phyloP scores from a whole-genome alignment of 2,797 vertebrate species.

The Semotilus atromaculatus region DNA sequence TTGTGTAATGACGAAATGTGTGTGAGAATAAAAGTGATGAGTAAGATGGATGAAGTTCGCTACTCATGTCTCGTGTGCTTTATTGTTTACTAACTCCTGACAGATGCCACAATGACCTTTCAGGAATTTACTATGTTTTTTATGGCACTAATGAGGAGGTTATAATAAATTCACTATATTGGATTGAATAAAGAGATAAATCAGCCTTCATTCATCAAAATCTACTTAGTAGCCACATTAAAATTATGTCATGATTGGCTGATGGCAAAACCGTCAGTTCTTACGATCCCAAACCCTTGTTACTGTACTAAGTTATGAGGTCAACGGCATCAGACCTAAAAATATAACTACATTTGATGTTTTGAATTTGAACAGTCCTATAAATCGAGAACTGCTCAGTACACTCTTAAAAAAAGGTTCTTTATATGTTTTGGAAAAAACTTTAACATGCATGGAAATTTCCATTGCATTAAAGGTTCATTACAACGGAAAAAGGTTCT shows the following conservation, averaged over 20 bases:
- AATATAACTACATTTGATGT: not conserved
- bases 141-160: not conserved
- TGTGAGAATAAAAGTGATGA: not conserved
- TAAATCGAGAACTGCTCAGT: not conserved
- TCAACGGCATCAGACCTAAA: not conserved
- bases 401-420: not conserved
- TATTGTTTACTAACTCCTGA: not conserved
- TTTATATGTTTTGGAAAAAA: not conserved
- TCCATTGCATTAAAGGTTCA: not conserved
- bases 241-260: not conserved
- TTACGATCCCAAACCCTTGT: not conserved
- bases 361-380: not conserved
- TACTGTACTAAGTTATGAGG: not conserved
- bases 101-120: not conserved
- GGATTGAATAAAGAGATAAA: not conserved
- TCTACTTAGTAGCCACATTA: too few relatives aligned
- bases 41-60: not conserved
- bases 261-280: not conserved
- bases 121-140: not conserved
- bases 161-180: not conserved
- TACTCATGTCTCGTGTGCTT: not conserved
- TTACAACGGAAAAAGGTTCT: not conserved
- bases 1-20: not conserved
- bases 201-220: not conserved
- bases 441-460: not conserved